Conservation (phyloP, 2,797 vertebrate genomes). For the Anisognathus igniventris region DNA sequence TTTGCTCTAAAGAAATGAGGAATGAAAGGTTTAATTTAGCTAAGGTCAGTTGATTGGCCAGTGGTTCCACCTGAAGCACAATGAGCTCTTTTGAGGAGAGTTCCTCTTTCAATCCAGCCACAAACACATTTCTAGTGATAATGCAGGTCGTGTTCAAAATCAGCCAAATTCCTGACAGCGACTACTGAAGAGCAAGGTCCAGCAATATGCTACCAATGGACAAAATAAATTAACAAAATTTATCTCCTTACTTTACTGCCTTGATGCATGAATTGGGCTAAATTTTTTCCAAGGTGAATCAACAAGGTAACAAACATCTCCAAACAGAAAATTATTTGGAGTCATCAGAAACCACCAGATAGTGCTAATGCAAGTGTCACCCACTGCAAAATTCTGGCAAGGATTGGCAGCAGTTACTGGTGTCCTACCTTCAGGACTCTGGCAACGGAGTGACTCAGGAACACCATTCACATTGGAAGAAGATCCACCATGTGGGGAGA, state of each 20-base stretch:
- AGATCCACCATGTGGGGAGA: constrained; percentile 79
- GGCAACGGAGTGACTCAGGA: constrained; percentile 72
- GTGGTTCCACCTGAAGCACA: background rate
- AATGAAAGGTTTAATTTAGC: background rate
- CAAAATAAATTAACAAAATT: background rate
- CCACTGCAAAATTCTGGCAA: background rate
- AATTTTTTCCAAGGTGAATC: background rate
- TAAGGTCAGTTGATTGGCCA: background rate
- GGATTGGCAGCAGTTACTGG: background rate
- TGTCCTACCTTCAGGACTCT: constrained; percentile 86
- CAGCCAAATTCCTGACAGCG: background rate
- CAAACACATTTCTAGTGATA: background rate
- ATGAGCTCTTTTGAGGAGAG: background rate
- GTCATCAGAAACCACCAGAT: background rate
- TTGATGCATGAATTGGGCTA: fast-evolving
- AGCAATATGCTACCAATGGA: background rate
- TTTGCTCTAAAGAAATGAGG: background rate
- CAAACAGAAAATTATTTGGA: background rate
- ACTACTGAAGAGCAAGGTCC: background rate
- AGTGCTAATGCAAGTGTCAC: background rate
- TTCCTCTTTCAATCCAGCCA: background rate
- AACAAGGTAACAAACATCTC: background rate
- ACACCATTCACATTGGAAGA: constrained; percentile 84
- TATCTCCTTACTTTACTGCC: background rate
- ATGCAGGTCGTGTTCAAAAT: background rate